Conservation (phyloP, 2,888 invertebrate genomes). For the Teleogryllus oceanicus region DNA sequence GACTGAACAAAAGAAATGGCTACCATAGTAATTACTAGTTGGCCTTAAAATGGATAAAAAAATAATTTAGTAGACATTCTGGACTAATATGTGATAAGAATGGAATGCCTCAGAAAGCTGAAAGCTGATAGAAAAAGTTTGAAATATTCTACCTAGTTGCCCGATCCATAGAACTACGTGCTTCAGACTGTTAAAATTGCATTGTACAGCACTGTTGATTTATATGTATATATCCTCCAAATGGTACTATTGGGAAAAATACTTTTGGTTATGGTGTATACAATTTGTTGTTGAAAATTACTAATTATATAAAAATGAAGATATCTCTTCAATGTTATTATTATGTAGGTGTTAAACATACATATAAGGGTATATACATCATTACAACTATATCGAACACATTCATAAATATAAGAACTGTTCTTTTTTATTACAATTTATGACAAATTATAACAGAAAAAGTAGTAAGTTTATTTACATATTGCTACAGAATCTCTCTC, state of each 20-base stretch:
- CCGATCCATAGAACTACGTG: not conserved
- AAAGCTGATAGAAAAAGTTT: not conserved
- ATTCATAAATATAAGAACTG: conserved; percentile 18
- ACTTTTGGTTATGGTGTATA: conserved; percentile 9
- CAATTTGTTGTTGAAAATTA: not conserved
- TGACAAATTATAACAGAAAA: not conserved
- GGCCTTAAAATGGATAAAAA: not conserved
- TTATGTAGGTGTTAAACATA: conserved; percentile 7
- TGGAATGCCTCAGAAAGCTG: not conserved
- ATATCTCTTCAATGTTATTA: conserved; percentile 8
- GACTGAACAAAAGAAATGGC: conserved; percentile 8
- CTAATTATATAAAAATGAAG: not conserved
- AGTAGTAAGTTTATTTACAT: not conserved
- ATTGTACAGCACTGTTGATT: conserved; percentile 5
- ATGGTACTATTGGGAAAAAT: not conserved
- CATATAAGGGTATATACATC: conserved; percentile 6
- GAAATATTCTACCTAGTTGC: conserved; percentile 18
- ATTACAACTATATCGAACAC: conserved; percentile 18
- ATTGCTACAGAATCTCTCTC: not conserved
- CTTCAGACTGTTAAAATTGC: not conserved
- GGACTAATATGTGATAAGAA: conserved; percentile 3
- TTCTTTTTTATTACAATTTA: not conserved
- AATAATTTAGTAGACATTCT: not conserved
- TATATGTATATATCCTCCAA: conserved; percentile 7
- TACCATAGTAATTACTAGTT: not conserved